Evolutionary conservation across 1,140 invertebrate species (phyloP), one percentile per base, ranked within the genome.

Genomic region (Sycophaga agraensis): DNA sequence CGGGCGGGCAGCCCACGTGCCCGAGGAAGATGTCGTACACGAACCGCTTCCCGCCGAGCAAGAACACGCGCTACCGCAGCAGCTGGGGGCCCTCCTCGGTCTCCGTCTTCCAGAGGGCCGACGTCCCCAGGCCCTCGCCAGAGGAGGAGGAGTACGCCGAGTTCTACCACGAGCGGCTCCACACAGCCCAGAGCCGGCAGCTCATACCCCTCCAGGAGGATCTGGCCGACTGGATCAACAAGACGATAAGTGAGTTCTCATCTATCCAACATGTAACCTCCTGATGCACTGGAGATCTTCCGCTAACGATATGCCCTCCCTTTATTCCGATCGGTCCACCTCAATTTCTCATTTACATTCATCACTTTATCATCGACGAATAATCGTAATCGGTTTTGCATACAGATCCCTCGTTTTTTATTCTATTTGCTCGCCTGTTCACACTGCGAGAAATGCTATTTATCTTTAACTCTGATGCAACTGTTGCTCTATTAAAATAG

Each of bases 161-260:
- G 68, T 88, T 88, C 63, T 91, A 89, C 73, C 84, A 89, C 68
- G 89, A 89, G 74, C 84, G 88, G 70, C 88, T 92, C 55, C 84
- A 88, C 68, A 87, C 87, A 66, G 87, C 88, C 55, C 91, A 93
- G 74, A 87, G 87, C 71, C 83, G 89, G 54, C 89, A 91, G 73
- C 83, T 94, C 65, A 86, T 90, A 68, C 91, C 90, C 1, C 80
- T 93, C 19, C 90, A 91, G 73, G 91, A 94, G 74, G 92, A 94
- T 81, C 78, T 94, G 46, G 90, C 91, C 14, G 91, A 93, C 71
- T 94, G 91, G 91, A 87, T 94, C 59, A 92, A 92, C 77, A 91
- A 89, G 72, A 90, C 87, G 55, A 83, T 92, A 64, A 90, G 91
- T 91, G 73, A 87, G 85, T 51, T 39, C 2, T 3, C 2, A 50